Conservation (phyloP, 2,113 vertebrate genomes). For the Semicossyphus pulcher region DNA sequence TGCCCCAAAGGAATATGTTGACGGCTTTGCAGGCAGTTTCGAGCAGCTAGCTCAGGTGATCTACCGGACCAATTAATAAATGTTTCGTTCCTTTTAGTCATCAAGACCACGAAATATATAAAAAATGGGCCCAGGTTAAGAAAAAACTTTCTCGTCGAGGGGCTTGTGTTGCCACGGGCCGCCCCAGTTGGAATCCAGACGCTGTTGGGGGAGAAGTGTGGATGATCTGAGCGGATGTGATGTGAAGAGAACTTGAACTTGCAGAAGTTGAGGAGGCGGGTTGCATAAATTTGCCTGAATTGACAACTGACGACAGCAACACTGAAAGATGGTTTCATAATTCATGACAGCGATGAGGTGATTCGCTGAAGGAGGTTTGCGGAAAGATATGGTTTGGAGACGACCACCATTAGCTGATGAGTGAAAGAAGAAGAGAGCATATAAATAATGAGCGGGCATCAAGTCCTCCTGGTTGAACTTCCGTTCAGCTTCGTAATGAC, state of each 20-base stretch:
- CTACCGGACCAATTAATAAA: too few relatives aligned
- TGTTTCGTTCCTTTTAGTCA: too few relatives aligned
- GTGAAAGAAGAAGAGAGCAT: not conserved
- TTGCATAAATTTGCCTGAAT: not conserved
- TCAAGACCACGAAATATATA: too few relatives aligned
- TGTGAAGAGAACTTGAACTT: not conserved
- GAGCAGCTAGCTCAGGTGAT: too few relatives aligned
- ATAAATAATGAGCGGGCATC: not conserved
- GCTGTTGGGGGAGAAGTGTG: not conserved
- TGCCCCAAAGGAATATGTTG: too few relatives aligned
- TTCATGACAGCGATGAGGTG: not conserved
- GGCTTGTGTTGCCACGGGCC: not conserved
- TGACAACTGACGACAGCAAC: not conserved
- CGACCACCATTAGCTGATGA: not conserved
- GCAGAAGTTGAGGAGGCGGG: not conserved
- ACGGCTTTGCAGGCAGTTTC: too few relatives aligned
- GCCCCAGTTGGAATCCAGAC: too few relatives aligned
- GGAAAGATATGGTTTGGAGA: not conserved
- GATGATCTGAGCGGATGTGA: not conserved
- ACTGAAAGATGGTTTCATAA: not conserved
- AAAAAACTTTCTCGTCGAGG: too few relatives aligned
- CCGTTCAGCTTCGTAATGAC: not conserved
- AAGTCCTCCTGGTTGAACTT: not conserved
- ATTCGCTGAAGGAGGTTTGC: not conserved
- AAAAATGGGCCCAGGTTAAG: too few relatives aligned